phyloP scores from a whole-genome alignment of 2,113 vertebrate genomes.

The Puffinus mauretanicus region DNA sequence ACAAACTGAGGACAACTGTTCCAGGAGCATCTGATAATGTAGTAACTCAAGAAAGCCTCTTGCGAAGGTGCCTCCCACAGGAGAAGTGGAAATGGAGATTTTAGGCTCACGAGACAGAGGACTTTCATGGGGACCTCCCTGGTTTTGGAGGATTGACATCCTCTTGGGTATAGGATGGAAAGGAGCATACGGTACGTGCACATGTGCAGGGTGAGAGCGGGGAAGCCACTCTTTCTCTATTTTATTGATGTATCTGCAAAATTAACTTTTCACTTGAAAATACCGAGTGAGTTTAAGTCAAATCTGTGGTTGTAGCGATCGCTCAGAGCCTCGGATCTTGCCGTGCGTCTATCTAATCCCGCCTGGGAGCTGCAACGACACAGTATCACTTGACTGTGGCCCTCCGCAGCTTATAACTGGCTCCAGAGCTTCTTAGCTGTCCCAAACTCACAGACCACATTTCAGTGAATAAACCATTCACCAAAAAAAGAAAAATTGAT shows the following conservation, averaged over 20 bases:
- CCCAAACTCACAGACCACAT: background rate
- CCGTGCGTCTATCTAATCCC: accelerated
- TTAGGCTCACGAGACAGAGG: background rate
- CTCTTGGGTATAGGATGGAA: background rate
- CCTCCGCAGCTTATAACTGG: background rate
- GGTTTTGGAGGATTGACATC: background rate
- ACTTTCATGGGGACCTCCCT: background rate
- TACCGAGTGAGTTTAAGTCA: background rate
- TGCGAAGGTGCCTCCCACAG: background rate
- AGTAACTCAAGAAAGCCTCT: background rate
- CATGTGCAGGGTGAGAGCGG: background rate
- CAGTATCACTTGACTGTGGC: background rate
- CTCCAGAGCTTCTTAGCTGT: background rate
- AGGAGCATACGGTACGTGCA: accelerated
- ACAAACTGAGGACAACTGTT: background rate
- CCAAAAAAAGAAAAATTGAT: background rate
- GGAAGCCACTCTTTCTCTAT: background rate
- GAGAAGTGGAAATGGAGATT: background rate
- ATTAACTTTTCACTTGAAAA: background rate
- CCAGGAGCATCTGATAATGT: background rate
- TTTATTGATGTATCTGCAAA: background rate
- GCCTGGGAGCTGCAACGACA: accelerated
- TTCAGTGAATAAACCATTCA: constrained; percentile 32
- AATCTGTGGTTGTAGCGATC: accelerated
- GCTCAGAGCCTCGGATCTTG: background rate